A percentile compares a stretch with the other conserved stretches of the same genome.
phyloP scores from a whole-genome alignment of 1,140 invertebrate species.

The Elymnias hypermnestra region DNA sequence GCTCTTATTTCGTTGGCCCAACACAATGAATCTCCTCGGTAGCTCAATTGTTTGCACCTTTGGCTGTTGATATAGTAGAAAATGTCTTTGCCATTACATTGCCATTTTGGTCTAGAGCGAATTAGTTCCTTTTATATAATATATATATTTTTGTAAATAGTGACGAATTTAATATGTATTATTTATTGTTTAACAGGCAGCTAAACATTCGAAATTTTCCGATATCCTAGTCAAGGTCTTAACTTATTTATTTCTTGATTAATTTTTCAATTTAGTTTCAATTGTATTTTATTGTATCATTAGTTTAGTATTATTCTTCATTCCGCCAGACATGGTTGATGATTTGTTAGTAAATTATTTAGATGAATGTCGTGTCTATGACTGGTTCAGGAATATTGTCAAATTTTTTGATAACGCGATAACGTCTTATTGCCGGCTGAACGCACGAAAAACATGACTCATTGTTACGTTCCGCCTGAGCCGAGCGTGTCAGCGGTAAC shows the following conservation, averaged over 20 bases:
- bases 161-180: slow-evolving; percentile 64
- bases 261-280: slow-evolving; percentile 51
- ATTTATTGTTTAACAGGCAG: slow-evolving; percentile 55
- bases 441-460: no score
- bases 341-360: slow-evolving; percentile 55
- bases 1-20: slow-evolving; percentile 16
- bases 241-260: slow-evolving; percentile 61
- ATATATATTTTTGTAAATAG: slow-evolving; percentile 61
- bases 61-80: slow-evolving; percentile 59
- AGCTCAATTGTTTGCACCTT: slow-evolving; percentile 46
- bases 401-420: slow-evolving; percentile 22
- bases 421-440: no score
- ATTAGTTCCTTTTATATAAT: slow-evolving; percentile 65
- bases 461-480: no score
- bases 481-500: no score
- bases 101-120: slow-evolving; percentile 72
- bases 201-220: slow-evolving; percentile 65
- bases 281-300: slow-evolving; percentile 53
- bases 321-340: slow-evolving; percentile 47
- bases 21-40: slow-evolving; percentile 32
- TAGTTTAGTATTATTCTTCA: slow-evolving; percentile 55
- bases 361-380: slow-evolving; percentile 37
- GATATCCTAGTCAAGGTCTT: slow-evolving; percentile 70
- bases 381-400: slow-evolving; percentile 32
- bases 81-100: slow-evolving; percentile 70